Conservation (phyloP, 2,113 vertebrate species). For the Thamnaconus septentrionalis region DNA sequence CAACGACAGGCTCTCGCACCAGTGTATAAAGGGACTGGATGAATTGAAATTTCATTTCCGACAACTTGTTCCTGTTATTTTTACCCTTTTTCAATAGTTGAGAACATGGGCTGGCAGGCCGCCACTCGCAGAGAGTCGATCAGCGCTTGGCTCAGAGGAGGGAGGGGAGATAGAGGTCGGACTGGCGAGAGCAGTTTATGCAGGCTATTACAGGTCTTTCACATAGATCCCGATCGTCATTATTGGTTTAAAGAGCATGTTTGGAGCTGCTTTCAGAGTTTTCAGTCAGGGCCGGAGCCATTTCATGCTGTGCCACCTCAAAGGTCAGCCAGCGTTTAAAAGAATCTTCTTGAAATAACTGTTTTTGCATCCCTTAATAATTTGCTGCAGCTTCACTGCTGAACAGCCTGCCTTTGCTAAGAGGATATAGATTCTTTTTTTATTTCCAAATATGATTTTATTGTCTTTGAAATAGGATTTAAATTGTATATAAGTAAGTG, state of each 20-base stretch:
- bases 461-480: too few relatives aligned
- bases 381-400: too few relatives aligned
- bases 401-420: too few relatives aligned
- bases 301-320: background rate
- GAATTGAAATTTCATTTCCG: constrained; percentile 92
- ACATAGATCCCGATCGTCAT: constrained; percentile 16
- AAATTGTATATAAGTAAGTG: too few relatives aligned
- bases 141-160: constrained; percentile 57
- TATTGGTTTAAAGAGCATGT: constrained; percentile 15
- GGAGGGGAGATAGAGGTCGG: constrained; percentile 40
- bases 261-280: constrained; percentile 4
- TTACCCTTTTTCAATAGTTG: constrained; percentile 74
- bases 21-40: constrained; percentile 89
- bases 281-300: background rate
- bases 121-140: constrained; percentile 72
- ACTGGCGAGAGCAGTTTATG: constrained; percentile 33
- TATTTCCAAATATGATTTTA: too few relatives aligned
- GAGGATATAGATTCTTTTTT: too few relatives aligned
- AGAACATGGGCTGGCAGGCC: constrained; percentile 71
- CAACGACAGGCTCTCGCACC: constrained; percentile 78
- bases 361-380: too few relatives aligned
- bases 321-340: constrained; percentile 4
- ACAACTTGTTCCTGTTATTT: constrained; percentile 91
- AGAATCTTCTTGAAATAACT: too few relatives aligned
- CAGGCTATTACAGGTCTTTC: constrained; percentile 21